Percentiles rank a stretch among this genome's conserved stretches.
These are phyloP conservation scores for Caenorhabditis becei DNA, from an alignment of 2,888 invertebrate genomes.

Conservation along the genomic window DNA sequence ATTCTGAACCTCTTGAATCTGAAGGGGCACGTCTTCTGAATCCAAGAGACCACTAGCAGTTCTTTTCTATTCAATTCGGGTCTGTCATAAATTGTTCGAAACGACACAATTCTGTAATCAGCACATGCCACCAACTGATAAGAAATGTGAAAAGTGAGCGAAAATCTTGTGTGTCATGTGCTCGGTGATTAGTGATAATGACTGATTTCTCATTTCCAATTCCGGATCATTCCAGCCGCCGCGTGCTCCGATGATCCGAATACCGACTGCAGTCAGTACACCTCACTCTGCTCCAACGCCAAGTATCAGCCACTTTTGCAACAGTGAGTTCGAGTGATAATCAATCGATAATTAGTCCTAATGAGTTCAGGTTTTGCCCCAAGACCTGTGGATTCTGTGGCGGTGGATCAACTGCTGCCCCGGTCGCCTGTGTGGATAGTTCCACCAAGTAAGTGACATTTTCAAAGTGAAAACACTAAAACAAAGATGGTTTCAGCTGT, in stretches of 20 bases:
- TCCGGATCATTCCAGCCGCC: conserved; percentile 25
- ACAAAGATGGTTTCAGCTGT: conserved; percentile 22
- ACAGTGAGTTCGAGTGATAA: conserved; percentile 17
- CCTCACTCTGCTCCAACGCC: conserved; percentile 42
- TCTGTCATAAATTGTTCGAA: background rate
- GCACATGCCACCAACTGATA: conserved; percentile 16
- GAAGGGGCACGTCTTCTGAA: too few species aligned
- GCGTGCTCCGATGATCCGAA: conserved; percentile 58
- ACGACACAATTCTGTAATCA: background rate
- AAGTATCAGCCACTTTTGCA: conserved; percentile 52
- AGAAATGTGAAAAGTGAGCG: conserved; percentile 5
- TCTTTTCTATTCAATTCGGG: too few species aligned
- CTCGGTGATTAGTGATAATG: background rate
- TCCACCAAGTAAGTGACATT: conserved; percentile 33
- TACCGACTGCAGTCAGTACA: conserved; percentile 46
- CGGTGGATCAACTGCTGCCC: conserved; percentile 41
- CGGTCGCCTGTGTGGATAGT: conserved; percentile 46
- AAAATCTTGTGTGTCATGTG: conserved; percentile 14
- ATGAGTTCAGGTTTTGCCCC: conserved; percentile 41
- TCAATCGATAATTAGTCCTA: background rate
- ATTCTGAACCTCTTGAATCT: too few species aligned
- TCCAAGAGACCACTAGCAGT: too few species aligned
- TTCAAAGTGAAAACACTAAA: background rate
- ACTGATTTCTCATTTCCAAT: background rate
- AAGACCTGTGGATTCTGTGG: conserved; percentile 60